Conservation (phyloP, 2,888 invertebrate genomes). For the Drosophila anomelani region DNA sequence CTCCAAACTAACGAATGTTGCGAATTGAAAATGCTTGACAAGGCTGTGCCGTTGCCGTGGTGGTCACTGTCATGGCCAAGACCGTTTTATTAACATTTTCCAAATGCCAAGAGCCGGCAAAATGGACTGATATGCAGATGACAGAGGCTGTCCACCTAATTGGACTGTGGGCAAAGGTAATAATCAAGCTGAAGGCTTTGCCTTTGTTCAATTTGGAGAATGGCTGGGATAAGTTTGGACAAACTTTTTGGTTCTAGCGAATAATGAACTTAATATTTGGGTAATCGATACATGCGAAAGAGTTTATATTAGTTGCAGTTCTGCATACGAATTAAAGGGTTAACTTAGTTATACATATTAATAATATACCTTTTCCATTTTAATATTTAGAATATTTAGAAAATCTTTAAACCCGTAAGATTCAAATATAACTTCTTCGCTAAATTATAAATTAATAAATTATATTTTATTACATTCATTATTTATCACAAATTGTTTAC, state of each 20-base stretch:
- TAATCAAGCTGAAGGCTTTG: constrained; percentile 13
- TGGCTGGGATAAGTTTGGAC: not conserved
- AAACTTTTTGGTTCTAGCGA: no score
- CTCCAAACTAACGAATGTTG: constrained; percentile 26
- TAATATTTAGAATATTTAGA: not conserved
- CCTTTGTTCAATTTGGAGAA: not conserved
- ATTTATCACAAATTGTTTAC: not conserved
- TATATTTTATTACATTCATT: not conserved
- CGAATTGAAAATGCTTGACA: constrained; percentile 53
- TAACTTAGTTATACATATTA: not conserved
- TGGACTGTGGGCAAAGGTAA: constrained; percentile 50
- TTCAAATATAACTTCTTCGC: not conserved
- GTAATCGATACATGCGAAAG: no score
- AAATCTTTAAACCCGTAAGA: not conserved
- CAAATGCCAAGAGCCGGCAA: constrained; percentile 52
- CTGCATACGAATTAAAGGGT: not conserved
- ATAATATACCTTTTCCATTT: not conserved
- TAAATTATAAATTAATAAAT: not conserved
- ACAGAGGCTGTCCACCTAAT: constrained; percentile 57
- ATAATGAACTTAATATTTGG: no score
- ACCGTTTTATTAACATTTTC: constrained; percentile 60
- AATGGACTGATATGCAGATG: constrained; percentile 48
- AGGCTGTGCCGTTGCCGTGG: constrained; percentile 49
- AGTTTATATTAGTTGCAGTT: not conserved
- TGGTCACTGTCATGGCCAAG: constrained; percentile 48